Evolutionary conservation across 1,140 invertebrate species (phyloP).

Genomic region (Pentalonia nigronervosa): DNA sequence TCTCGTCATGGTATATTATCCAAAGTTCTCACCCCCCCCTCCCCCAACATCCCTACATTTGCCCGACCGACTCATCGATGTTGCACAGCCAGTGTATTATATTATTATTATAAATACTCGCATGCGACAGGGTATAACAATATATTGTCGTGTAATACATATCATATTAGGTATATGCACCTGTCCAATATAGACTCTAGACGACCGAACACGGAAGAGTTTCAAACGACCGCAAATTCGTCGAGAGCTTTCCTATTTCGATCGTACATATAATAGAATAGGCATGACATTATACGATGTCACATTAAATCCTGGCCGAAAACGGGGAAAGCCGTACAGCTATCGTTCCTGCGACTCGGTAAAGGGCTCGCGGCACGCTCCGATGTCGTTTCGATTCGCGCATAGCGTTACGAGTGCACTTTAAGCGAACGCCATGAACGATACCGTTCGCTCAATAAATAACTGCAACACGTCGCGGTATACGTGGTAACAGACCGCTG

Average conservation of each 20-base stretch:
- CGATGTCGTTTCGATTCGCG: neutral
- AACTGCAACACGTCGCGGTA: neutral
- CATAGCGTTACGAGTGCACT: neutral
- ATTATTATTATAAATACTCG: neutral
- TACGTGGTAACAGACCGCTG: neutral
- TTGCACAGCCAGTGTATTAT: neutral
- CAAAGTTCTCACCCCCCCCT: neutral
- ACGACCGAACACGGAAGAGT: neutral
- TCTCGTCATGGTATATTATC: slow-evolving; percentile 18
- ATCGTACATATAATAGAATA: neutral
- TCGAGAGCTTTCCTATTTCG: neutral
- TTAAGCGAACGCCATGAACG: neutral
- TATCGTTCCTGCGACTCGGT: neutral
- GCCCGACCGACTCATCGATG: neutral
- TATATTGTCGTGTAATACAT: neutral
- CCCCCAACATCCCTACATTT: too few relatives aligned
- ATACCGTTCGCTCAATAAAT: neutral
- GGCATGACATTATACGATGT: neutral
- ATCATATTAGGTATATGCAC: neutral
- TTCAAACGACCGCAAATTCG: neutral
- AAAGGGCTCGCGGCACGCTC: neutral
- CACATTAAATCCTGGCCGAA: neutral
- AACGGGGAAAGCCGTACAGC: neutral
- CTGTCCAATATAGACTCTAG: neutral
- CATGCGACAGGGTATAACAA: neutral